phyloP scores from a whole-genome alignment of 2,797 vertebrate species.

The Syncerus caffer region DNA sequence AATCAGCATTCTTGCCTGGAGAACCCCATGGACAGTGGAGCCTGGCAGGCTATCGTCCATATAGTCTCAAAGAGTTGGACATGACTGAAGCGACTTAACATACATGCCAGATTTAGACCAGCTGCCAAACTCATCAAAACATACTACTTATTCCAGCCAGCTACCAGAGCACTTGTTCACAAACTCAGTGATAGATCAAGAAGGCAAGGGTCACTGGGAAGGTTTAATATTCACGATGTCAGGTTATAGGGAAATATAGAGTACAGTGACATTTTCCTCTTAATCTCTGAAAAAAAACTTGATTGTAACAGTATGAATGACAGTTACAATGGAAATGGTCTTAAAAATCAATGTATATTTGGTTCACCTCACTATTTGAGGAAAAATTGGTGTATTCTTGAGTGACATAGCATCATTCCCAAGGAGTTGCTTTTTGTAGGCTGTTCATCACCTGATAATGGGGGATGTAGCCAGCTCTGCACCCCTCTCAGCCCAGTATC shows the following conservation, averaged over 20 bases:
- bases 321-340: not conserved
- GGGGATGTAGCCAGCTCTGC: slow-evolving; percentile 94
- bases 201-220: not conserved
- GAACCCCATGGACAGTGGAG: not conserved
- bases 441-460: slow-evolving; percentile 91
- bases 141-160: not conserved
- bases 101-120: not conserved
- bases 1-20: not conserved
- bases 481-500: slow-evolving; percentile 80
- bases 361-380: not conserved
- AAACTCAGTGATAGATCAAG: not conserved
- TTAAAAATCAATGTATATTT: not conserved
- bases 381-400: not conserved
- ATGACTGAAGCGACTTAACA: not conserved
- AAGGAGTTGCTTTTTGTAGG: slow-evolving; percentile 82
- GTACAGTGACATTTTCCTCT: not conserved
- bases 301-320: not conserved
- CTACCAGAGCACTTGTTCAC: not conserved
- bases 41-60: not conserved
- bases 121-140: not conserved
- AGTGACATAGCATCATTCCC: not conserved
- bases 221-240: not conserved
- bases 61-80: not conserved
- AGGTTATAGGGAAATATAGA: not conserved
- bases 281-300: not conserved